Conservation (phyloP, 2,797 vertebrate genomes). For the Squalus acanthias region DNA sequence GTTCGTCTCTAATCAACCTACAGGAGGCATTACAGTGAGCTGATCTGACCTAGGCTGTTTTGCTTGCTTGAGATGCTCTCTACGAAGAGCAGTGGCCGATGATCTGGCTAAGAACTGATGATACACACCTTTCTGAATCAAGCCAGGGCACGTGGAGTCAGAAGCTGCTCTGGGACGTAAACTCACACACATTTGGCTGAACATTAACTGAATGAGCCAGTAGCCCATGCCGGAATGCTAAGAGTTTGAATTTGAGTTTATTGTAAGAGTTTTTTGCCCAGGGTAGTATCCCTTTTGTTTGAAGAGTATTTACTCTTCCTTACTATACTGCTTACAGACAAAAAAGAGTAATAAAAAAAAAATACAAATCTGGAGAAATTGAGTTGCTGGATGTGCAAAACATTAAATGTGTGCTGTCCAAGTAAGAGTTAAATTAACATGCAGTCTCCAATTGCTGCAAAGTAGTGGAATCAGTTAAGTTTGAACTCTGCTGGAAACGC, state of each 20-base stretch:
- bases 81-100: background rate
- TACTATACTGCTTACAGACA: background rate
- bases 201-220: background rate
- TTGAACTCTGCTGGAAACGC: background rate
- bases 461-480: background rate
- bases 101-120: background rate
- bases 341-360: background rate
- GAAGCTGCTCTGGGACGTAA: background rate
- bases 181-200: background rate
- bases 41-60: background rate
- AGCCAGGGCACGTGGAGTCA: background rate
- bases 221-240: background rate
- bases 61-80: background rate
- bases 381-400: background rate
- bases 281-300: background rate
- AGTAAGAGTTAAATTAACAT: background rate
- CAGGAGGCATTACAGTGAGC: background rate
- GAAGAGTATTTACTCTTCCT: background rate
- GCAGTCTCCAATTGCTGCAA: background rate
- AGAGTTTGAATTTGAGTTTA: background rate
- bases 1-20: background rate
- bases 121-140: background rate
- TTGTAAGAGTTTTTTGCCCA: background rate
- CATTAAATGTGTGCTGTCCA: background rate
- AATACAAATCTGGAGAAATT: background rate